Base-by-base conservation (phyloP, 2,888 invertebrate genomes). In the Mythimna impura region DNA sequence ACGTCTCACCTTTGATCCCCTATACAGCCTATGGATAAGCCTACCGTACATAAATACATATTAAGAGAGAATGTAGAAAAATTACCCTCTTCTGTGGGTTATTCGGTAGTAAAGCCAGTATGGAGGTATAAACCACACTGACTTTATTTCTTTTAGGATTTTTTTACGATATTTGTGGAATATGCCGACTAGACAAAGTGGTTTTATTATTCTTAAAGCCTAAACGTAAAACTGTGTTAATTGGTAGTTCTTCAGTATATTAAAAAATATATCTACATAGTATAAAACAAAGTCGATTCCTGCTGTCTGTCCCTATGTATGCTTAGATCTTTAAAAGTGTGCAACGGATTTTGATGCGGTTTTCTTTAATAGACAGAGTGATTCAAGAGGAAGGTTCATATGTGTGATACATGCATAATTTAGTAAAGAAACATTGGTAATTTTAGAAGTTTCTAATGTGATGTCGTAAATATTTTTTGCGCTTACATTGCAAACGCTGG, bases 121-220 rank as follows among this genome's bases (percentile, higher is more conserved):
- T 43, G 50, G 47, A 47, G 47, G 20, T 47, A 47, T 47, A 47
- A 47, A 47, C 47, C 47, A 47, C 47, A 47, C 47, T 47, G 47
- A 47, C 47, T 55, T 55, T 43, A 62, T 52, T 52, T 8, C 20
- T 73, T 74, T 63, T 22, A 63, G 47, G 50, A 4, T 80, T 80
- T 80, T 76, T 80, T 74, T 79, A 77, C 52, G 62, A 80, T 62
- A 63, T 74, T 7, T 22, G 22, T 61, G 17, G 43, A 43, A 17
- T 73, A 62, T 17, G 52, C 36, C 22, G 25, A 57, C 52, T 3
- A 36, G 17, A 63, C 43, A 14, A 20, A 54, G 2, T 66, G 34
- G 14, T 74, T 57, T 66, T 54, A 63, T 66, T 58, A n/a, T 40
- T 30, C 5, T 17, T 58, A 58, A 30, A 30, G 20, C 20, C 2